These are phyloP conservation scores for Lithophane leautieri DNA, from an alignment of 2,888 invertebrate genomes.

Conservation along the genomic window DNA sequence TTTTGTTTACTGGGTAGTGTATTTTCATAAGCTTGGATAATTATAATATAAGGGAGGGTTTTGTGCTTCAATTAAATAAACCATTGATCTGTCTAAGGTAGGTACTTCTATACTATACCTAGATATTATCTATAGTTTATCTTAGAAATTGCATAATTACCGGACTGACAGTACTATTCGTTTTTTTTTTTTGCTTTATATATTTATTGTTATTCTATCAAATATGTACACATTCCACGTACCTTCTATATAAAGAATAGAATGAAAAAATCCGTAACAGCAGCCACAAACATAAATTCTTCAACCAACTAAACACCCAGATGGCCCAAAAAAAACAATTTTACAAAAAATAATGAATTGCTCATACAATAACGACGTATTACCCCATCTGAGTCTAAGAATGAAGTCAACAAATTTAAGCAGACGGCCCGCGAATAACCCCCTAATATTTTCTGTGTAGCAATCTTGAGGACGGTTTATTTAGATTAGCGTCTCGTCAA, in stretches of 20 bases:
- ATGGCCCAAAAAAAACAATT: constrained; percentile 27
- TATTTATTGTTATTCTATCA: neutral
- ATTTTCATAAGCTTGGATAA: constrained; percentile 16
- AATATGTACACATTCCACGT: neutral
- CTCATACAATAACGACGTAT: constrained; percentile 49
- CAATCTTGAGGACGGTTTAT: constrained; percentile 76
- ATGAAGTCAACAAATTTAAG: constrained; percentile 69
- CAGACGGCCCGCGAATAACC: constrained; percentile 66
- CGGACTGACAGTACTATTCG: too few relatives aligned
- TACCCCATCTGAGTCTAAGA: constrained; percentile 49
- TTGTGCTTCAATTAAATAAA: neutral
- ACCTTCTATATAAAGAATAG: neutral
- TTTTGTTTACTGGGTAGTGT: constrained; percentile 25
- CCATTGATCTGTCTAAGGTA: neutral
- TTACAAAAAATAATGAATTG: constrained; percentile 26
- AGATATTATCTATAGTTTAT: neutral
- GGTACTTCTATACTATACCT: too few relatives aligned
- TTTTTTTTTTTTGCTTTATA: neutral
- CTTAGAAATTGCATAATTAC: neutral
- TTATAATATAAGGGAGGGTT: neutral
- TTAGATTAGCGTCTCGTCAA: constrained; percentile 79
- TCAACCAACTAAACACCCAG: neutral
- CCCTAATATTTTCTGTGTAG: constrained; percentile 74
- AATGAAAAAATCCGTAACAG: neutral
- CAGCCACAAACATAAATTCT: neutral